Percentiles rank a stretch among this genome's conserved stretches.
Evolutionary conservation across 2,113 vertebrate genomes (phyloP).

Genomic region (Syngnathus floridae): DNA sequence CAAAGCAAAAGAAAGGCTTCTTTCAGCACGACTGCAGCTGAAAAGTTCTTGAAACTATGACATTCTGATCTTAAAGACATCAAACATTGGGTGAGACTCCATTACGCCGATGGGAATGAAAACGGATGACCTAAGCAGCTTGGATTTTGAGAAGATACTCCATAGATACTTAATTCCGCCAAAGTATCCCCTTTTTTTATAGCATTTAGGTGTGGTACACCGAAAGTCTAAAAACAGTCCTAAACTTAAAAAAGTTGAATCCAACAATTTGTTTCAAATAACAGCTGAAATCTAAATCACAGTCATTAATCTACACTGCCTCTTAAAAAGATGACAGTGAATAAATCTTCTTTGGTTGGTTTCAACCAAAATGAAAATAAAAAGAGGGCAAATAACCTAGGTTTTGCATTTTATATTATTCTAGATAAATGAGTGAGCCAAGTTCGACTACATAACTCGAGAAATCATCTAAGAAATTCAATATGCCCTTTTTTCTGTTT

Average conservation of each 20-base stretch:
- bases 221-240: background rate
- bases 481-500: background rate
- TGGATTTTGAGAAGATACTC: background rate
- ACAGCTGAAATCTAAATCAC: background rate
- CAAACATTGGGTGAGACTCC: constrained; percentile 5
- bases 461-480: background rate
- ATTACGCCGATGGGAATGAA: constrained; percentile 1
- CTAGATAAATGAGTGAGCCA: background rate
- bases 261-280: background rate
- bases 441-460: background rate
- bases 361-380: background rate
- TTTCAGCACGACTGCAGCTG: constrained; percentile 41
- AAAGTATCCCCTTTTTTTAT: background rate
- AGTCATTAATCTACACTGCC: background rate
- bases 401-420: background rate
- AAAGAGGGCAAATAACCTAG: background rate
- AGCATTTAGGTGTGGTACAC: background rate
- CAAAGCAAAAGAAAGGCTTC: constrained; percentile 49
- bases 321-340: background rate
- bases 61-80: constrained; percentile 31
- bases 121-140: background rate
- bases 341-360: background rate
- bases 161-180: background rate
- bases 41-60: constrained; percentile 20
- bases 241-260: background rate